These are phyloP conservation scores for Atherinomorus stipes DNA, from an alignment of 2,113 vertebrate genomes.

Conservation along the genomic window DNA sequence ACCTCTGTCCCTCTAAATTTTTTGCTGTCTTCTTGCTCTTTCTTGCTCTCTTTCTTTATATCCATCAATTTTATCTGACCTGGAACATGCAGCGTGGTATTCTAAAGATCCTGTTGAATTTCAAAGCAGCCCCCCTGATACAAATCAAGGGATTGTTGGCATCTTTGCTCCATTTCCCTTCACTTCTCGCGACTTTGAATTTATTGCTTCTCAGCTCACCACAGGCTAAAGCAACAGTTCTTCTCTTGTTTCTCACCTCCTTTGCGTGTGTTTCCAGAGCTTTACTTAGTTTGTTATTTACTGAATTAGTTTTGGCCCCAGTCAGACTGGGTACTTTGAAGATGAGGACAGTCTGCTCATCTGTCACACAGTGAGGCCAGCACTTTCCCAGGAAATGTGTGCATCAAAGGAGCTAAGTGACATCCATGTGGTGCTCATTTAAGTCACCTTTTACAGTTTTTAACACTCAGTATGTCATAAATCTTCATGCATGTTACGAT, in stretches of 20 bases:
- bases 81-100: constrained; percentile 1
- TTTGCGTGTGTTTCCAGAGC: constrained; percentile 24
- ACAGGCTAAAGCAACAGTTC: constrained; percentile 22
- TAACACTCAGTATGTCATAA: constrained; percentile 2
- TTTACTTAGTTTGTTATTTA: constrained; percentile 52
- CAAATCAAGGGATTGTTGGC: constrained; percentile 15
- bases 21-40: background rate
- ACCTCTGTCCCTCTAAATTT: constrained; percentile 24
- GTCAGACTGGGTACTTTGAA: constrained; percentile 58
- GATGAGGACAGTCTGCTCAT: constrained; percentile 57
- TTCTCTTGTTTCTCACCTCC: constrained; percentile 31
- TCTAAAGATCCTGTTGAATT: constrained; percentile 21
- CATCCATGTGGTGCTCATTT: constrained; percentile 35
- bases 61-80: constrained; percentile 13
- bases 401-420: constrained; percentile 51
- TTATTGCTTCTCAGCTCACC: constrained; percentile 39
- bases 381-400: constrained; percentile 28
- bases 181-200: constrained; percentile 52
- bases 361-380: constrained; percentile 44
- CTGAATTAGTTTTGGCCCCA: constrained; percentile 52
- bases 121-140: background rate
- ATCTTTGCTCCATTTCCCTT: constrained; percentile 16
- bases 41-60: background rate
- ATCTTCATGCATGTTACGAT: background rate
- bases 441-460: constrained; percentile 25